Evolutionary conservation across 2,113 vertebrate genomes (phyloP).

Genomic region (Syngnathus floridae): DNA sequence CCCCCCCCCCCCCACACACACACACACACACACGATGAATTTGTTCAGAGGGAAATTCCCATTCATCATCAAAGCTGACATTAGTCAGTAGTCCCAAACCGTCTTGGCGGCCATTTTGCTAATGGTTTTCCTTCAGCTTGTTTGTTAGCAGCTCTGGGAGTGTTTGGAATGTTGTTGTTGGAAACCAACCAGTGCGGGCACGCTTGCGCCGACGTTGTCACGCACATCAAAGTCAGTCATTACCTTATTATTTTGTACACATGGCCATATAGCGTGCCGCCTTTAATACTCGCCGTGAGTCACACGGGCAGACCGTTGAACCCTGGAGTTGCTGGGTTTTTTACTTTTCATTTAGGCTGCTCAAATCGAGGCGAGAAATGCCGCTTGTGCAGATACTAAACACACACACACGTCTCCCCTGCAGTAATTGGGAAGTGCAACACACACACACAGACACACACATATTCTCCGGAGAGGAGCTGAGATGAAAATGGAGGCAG

Average conservation of each 20-base stretch:
- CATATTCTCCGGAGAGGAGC: slow-evolving; percentile 53
- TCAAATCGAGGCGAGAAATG: slow-evolving; percentile 47
- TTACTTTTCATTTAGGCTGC: slow-evolving; percentile 47
- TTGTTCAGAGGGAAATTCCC: slow-evolving; percentile 1
- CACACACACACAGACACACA: slow-evolving; percentile 47
- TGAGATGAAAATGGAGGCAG: slow-evolving; percentile 49
- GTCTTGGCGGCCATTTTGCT: neutral
- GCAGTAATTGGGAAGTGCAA: slow-evolving; percentile 64
- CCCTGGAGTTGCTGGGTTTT: slow-evolving; percentile 34
- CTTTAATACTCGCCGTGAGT: slow-evolving; percentile 58
- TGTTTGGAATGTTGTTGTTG: neutral
- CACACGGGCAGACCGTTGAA: slow-evolving; percentile 53
- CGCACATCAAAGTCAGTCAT: slow-evolving; percentile 11
- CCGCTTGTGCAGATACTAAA: slow-evolving; percentile 39
- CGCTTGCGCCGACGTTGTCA: neutral
- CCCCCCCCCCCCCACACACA: neutral
- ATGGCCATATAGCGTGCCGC: slow-evolving; percentile 11
- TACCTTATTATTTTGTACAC: slow-evolving; percentile 14
- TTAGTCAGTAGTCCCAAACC: neutral
- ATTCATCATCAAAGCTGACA: neutral
- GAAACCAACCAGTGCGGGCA: neutral
- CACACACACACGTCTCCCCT: slow-evolving; percentile 38
- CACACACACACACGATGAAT: no score
- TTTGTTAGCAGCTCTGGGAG: neutral
- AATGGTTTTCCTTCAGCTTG: neutral